Conservation (phyloP, 2,113 vertebrate genomes). For the Actenoides lindsayi region DNA sequence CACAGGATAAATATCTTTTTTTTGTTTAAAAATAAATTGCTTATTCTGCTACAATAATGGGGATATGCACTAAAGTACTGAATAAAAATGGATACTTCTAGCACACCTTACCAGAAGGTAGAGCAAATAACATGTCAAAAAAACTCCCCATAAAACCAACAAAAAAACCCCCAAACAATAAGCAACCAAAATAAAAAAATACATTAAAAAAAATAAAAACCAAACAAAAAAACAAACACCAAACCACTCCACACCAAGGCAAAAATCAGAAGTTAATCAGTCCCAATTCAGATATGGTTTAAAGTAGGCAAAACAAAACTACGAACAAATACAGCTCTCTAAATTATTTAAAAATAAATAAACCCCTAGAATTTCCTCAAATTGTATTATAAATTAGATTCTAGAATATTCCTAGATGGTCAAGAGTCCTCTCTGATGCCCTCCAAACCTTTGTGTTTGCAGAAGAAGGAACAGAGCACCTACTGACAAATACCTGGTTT, state of each 20-base stretch:
- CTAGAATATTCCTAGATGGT: neutral
- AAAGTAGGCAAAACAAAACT: neutral
- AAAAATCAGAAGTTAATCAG: neutral
- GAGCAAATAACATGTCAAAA: neutral
- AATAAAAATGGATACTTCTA: neutral
- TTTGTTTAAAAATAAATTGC: neutral
- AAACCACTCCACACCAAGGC: neutral
- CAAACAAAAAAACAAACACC: neutral
- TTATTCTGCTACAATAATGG: neutral
- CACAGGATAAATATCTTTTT: neutral
- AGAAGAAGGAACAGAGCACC: neutral
- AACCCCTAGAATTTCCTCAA: neutral
- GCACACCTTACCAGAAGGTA: neutral
- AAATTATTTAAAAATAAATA: neutral
- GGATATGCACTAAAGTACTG: neutral
- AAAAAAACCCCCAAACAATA: neutral
- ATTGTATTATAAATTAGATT: neutral
- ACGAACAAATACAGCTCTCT: neutral
- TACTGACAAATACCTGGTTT: neutral
- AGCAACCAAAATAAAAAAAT: neutral
- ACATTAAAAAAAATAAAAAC: neutral
- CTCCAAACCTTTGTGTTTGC: neutral
- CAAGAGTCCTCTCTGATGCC: neutral
- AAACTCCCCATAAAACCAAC: neutral
- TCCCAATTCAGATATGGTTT: neutral